Conservation (phyloP, 2,888 invertebrate genomes). For the Phortica magna region DNA sequence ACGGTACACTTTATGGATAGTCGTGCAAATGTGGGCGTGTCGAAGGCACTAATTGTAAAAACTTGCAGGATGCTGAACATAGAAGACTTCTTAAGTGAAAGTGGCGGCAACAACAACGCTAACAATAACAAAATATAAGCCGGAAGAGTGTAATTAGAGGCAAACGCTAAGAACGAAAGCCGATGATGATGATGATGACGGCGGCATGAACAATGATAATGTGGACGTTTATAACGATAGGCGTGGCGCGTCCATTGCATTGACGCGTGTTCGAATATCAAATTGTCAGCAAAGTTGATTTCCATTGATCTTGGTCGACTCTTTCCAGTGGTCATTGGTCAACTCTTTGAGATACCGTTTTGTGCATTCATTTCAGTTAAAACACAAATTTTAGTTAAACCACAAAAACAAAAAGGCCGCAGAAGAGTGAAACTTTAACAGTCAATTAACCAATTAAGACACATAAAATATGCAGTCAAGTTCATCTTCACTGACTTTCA, state of each 20-base stretch:
- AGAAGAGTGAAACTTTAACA: slow-evolving; percentile 39
- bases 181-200: neutral
- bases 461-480: slow-evolving; percentile 38
- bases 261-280: neutral
- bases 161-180: slow-evolving; percentile 5
- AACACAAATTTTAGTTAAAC: neutral
- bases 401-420: slow-evolving; percentile 15
- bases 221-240: neutral
- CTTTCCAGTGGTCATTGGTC: neutral
- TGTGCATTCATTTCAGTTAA: neutral
- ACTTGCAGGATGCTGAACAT: neutral
- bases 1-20: slow-evolving; percentile 22
- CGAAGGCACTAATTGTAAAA: slow-evolving; percentile 30
- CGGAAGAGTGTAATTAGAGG: slow-evolving; percentile 69
- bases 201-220: neutral
- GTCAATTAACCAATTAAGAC: slow-evolving; percentile 69
- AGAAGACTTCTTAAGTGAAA: slow-evolving; percentile 20
- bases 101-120: neutral
- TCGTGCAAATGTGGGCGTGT: slow-evolving; percentile 9
- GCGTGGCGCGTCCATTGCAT: slow-evolving; percentile 22
- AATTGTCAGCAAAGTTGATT: neutral
- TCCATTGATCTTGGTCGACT: neutral
- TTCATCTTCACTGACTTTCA: neutral
- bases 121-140: slow-evolving; percentile 45
- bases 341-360: no score